Evolutionary conservation across 2,888 invertebrate species (phyloP), one percentile per base, ranked within the genome.

Genomic region (Dolichomitus sp.): DNA sequence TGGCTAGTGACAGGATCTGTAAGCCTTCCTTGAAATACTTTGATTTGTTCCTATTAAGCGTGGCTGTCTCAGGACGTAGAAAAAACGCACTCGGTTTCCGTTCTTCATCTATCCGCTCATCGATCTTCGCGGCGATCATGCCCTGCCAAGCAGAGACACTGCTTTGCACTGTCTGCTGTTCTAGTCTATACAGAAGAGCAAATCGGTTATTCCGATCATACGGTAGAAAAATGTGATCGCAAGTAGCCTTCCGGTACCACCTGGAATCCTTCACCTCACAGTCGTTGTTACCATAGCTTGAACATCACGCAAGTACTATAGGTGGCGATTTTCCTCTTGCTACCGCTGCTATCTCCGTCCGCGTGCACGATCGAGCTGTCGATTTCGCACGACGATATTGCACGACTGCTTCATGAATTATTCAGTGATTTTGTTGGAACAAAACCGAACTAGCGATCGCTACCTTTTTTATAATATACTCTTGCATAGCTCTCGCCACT

Each of bases 381-480:
- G 75, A 66, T 61, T 37, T 12, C 12, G 12, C 33, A 45, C 37
- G 37, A 37, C 37, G 37, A 37, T 37, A 37, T 37, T 37, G 52
- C 74, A 65, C 52, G 74, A 66, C 19, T 11, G 23, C 48, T 5
- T 17, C 7, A 68, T 76, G 68, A 68, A 76, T 76, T 68, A 76
- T 76, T 68, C 76, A 68, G 33, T n/a, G 11, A 68, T 48, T 48
- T 50, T 50, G 65, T 37, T 9, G 37, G 37, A 61, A 76, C 68
- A 12, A 61, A 75, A 68, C 48, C 68, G 59, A 14, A 4, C 30
- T 17, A 42, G 48, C 37, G 59, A 61, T 68, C 76, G 37, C 37
- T 57, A 17, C 42, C n/a, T n/a, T 48, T 68, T 48, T 30, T 48
- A 48, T 30, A 66, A 33, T 68, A 37, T 17, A 45, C 54, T n/a